Evolutionary conservation across 2,888 invertebrate species (phyloP), one percentile per base, ranked within the genome.

Genomic region (Leucoptera coffeella): DNA sequence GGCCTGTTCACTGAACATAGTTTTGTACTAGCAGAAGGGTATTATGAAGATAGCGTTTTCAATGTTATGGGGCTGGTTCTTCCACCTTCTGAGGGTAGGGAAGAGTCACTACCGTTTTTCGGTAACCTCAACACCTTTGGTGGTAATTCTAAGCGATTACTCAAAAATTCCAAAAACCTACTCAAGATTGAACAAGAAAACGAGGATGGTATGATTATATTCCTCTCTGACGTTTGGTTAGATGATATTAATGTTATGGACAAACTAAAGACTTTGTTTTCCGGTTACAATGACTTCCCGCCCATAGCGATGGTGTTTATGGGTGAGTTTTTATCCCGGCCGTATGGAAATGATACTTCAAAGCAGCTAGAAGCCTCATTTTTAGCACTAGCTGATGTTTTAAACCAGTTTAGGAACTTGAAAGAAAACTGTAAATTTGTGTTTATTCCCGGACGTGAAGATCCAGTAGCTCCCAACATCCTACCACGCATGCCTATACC

Each of bases 181-280:
- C 67, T 80, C 19, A 77, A 79, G 41, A 60, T 85, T 26, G 88
- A 94, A 52, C 60, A 75, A 23, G 77, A 78, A 22, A 84, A 88
- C 46, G 74, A 77, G 29, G 84, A 86, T 44, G 84, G 85, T 2
- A 85, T 85, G 61, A 78, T 99, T 32, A 80, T 96, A 2, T 85
- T 99, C 46, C 59, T 99, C 1, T 90, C 96, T 0, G 97, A 99
- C 62, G 83, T 97, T 20, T 91, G 91, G 81, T 64, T 99, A 25
- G 96, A 99, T 50, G 77, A 85, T 47, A 69, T 83, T 1, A 74
- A 80, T 55, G 91, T 87, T 1, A 73, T 93, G 62, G 78, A 82
- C 6, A 93, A 90, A 49, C 59, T 99, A 28, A 79, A 82, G 41
- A 73, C 74, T 8, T 58, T 99, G 15, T 87, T 97, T 47, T 67